Conservation (phyloP, 2,888 invertebrate genomes). For the Disparrhopalites patrizii region DNA sequence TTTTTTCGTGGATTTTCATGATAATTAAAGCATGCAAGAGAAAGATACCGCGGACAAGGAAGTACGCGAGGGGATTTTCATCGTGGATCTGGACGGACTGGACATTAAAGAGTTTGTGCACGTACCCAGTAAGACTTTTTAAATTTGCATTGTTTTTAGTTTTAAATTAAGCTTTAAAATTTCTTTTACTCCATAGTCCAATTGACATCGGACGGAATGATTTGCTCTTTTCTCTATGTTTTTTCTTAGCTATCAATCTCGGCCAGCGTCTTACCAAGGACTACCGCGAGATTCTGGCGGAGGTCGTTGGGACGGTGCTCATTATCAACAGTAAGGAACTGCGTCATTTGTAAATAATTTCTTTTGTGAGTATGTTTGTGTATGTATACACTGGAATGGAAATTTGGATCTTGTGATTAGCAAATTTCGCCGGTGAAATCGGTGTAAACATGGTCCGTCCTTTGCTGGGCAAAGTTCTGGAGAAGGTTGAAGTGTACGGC, state of each 20-base stretch:
- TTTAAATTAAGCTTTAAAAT: too few relatives aligned
- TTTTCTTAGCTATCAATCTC: neutral
- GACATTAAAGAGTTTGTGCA: slow-evolving; percentile 5
- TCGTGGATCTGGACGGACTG: neutral
- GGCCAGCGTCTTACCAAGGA: neutral
- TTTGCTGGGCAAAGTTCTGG: neutral
- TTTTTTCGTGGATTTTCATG: neutral
- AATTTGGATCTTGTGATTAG: neutral
- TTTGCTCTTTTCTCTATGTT: too few relatives aligned
- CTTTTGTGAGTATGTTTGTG: neutral
- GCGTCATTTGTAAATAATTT: neutral
- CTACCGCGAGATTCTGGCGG: neutral
- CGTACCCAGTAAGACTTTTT: neutral
- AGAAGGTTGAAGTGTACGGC: slow-evolving; percentile 9
- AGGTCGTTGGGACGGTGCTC: neutral
- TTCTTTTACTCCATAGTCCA: neutral
- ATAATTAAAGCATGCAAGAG: neutral
- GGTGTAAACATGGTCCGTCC: slow-evolving; percentile 7
- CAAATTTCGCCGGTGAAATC: neutral
- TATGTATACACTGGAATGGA: neutral
- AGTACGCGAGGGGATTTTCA: neutral
- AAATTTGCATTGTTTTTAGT: too few relatives aligned
- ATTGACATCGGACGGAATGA: too few relatives aligned
- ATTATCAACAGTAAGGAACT: neutral
- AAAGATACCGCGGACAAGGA: neutral